Evolutionary conservation across 2,797 vertebrate species (phyloP).

Genomic region (Enteromius afrohamiltoni): DNA sequence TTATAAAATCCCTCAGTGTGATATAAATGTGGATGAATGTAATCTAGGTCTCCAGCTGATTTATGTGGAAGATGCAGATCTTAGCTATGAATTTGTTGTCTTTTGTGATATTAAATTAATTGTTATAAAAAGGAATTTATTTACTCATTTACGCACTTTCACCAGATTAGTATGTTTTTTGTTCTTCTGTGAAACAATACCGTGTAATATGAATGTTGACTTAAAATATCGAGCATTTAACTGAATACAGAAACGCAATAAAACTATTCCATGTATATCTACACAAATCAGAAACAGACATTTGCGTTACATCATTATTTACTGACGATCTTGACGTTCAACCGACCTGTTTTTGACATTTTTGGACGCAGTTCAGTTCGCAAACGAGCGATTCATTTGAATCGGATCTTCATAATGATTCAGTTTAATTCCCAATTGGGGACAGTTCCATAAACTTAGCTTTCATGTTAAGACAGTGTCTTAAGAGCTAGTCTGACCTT

Average conservation of each 20-base stretch:
- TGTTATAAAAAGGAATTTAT: not conserved
- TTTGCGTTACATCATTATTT: not conserved
- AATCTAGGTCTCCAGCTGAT: not conserved
- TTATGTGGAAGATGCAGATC: not conserved
- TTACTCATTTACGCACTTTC: not conserved
- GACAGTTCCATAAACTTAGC: too few species aligned
- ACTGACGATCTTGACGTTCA: not conserved
- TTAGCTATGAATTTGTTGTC: not conserved
- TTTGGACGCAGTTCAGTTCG: not conserved
- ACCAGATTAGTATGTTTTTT: not conserved
- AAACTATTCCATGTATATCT: not conserved
- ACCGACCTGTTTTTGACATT: not conserved
- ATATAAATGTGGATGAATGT: not conserved
- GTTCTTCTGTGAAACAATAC: not conserved
- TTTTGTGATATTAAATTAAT: not conserved
- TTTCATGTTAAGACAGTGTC: too few species aligned
- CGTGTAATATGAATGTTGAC: not conserved
- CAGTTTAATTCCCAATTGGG: too few species aligned
- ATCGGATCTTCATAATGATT: not conserved
- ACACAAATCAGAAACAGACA: too few species aligned
- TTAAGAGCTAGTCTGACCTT: too few species aligned
- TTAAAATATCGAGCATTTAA: not conserved
- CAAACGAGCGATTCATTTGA: not conserved
- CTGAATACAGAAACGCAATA: not conserved
- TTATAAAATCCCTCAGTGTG: not conserved